Conservation (phyloP, 2,888 invertebrate genomes). For the Campoplex capitator region DNA sequence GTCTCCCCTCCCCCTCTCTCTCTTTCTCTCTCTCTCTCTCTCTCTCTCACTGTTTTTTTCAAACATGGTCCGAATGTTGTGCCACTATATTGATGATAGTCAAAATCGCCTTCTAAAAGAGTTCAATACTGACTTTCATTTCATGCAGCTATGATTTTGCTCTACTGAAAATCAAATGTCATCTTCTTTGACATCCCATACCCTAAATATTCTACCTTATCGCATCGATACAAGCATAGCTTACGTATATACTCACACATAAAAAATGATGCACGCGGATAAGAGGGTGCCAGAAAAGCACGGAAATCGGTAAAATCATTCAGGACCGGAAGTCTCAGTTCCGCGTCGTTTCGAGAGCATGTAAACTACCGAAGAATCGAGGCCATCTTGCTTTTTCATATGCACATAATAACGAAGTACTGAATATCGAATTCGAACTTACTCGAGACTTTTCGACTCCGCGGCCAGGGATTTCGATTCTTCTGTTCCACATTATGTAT, state of each 20-base stretch:
- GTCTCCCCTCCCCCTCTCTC: not conserved
- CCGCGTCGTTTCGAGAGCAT: slow-evolving; percentile 23
- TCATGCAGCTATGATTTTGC: slow-evolving; percentile 48
- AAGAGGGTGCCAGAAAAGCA: slow-evolving; percentile 47
- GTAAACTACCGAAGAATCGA: slow-evolving; percentile 29
- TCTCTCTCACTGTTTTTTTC: not conserved
- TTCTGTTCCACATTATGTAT: slow-evolving; percentile 25
- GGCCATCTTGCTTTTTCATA: slow-evolving; percentile 49
- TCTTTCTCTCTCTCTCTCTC: not conserved
- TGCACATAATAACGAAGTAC: slow-evolving; percentile 57
- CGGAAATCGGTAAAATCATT: slow-evolving; percentile 59
- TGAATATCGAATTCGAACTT: slow-evolving; percentile 51
- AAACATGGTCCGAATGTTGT: slow-evolving; percentile 13
- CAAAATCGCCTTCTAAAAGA: slow-evolving; percentile 16
- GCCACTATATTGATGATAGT: slow-evolving; percentile 50
- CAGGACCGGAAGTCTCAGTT: slow-evolving; percentile 43
- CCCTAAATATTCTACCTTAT: slow-evolving; percentile 45
- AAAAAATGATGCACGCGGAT: slow-evolving; percentile 29
- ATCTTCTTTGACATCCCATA: slow-evolving; percentile 34
- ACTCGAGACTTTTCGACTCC: slow-evolving; percentile 53
- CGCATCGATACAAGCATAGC: slow-evolving; percentile 32
- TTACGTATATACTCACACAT: not conserved
- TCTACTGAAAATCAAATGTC: slow-evolving; percentile 37
- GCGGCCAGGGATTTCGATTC: slow-evolving; percentile 30
- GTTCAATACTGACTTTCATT: slow-evolving; percentile 59